Conservation (phyloP, 2,797 vertebrate species). For the Uromys caudimaculatus region DNA sequence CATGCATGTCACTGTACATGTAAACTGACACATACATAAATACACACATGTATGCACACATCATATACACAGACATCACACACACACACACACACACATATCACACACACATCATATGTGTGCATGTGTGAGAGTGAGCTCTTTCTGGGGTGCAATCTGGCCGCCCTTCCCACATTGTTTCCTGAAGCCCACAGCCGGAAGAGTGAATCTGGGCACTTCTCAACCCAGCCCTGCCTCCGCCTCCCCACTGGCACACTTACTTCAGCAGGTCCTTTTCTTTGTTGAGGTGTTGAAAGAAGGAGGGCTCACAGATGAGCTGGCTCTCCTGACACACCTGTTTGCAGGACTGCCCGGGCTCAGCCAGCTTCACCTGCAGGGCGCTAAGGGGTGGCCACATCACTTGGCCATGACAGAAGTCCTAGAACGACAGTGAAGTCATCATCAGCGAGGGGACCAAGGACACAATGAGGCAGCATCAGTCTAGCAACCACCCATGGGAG, state of each 20-base stretch:
- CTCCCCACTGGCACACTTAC: constrained; percentile 84
- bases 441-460: constrained; percentile 3
- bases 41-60: neutral
- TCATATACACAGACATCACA: neutral
- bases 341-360: constrained; percentile 94
- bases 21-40: neutral
- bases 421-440: constrained; percentile 68
- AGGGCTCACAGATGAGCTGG: constrained; percentile 98
- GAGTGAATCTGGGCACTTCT: neutral
- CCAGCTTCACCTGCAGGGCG: constrained; percentile 94
- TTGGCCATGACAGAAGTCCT: constrained; percentile 99
- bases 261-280: constrained; percentile 96
- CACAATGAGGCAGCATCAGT: neutral
- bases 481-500: too few relatives aligned
- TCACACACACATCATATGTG: neutral
- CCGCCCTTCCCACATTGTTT: neutral
- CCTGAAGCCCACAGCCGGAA: neutral
- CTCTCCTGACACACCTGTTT: constrained; percentile 98
- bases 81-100: neutral
- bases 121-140: neutral
- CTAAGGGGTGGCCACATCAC: constrained; percentile 99
- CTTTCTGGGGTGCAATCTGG: neutral
- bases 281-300: constrained; percentile 99
- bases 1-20: neutral
- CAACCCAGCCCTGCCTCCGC: fast-evolving